These are phyloP conservation scores for Eupithecia subfuscata DNA, from an alignment of 2,888 invertebrate genomes.

Conservation along the genomic window DNA sequence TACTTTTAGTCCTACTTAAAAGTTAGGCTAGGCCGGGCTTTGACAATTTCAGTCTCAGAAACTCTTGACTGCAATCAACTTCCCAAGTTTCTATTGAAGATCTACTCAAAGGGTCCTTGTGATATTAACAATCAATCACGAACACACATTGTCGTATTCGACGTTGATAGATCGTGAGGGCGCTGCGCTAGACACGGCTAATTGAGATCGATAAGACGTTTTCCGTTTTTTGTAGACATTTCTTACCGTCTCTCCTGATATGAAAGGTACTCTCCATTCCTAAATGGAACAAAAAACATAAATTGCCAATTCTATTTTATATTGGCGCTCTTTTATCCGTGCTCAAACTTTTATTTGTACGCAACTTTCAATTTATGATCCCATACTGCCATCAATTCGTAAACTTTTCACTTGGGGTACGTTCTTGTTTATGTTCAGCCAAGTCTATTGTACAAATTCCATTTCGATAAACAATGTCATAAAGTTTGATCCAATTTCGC, in stretches of 20 bases:
- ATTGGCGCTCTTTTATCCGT: conserved; percentile 8
- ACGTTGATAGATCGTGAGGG: conserved; percentile 58
- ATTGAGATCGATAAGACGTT: conserved; percentile 55
- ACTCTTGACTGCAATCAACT: conserved; percentile 28
- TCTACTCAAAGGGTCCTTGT: conserved; percentile 41
- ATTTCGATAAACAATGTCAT: conserved; percentile 44
- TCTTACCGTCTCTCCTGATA: neutral
- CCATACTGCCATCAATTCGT: conserved; percentile 29
- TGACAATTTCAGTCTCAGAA: conserved; percentile 15
- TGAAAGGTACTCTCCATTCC: neutral
- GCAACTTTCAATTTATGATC: conserved; percentile 34
- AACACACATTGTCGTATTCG: conserved; percentile 48
- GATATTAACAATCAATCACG: conserved; percentile 58
- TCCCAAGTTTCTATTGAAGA: conserved; percentile 27
- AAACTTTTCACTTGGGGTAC: conserved; percentile 27
- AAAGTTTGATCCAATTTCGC: conserved; percentile 45
- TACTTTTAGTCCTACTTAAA: too few species aligned
- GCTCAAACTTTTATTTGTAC: conserved; percentile 23
- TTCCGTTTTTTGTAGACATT: conserved; percentile 31
- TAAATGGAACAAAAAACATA: neutral
- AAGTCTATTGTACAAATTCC: conserved; percentile 40
- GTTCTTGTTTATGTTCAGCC: conserved; percentile 30
- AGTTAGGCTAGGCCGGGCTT: conserved; percentile 3
- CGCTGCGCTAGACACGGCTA: conserved; percentile 47
- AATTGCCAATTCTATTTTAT: conserved; percentile 4